Evolutionary conservation across 92 coral and sea anemone genomes (phyloP).

Genomic region (Anthopleura xanthogrammica): DNA sequence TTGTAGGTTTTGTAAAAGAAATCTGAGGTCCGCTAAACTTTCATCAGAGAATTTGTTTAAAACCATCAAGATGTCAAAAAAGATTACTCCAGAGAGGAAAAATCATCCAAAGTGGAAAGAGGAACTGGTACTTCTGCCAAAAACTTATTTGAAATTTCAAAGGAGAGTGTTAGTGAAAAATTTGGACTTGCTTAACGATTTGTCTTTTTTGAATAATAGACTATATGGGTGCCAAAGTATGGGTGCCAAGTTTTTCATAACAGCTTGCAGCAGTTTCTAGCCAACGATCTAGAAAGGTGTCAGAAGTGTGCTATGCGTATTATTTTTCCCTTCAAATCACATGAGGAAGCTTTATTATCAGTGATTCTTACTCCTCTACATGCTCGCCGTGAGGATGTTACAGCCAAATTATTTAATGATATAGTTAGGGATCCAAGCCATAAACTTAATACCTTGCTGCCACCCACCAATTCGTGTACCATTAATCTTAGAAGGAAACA

Average conservation of each 20-base stretch:
- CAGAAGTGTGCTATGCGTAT: neutral
- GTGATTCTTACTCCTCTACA: neutral
- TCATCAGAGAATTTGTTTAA: neutral
- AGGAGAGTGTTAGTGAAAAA: neutral
- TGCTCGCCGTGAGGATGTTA: conserved; percentile 10
- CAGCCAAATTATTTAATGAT: neutral
- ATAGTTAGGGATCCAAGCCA: too few relatives aligned
- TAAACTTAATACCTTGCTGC: too few relatives aligned
- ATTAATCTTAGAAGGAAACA: too few relatives aligned
- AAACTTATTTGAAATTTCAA: neutral
- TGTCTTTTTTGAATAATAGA: too few relatives aligned
- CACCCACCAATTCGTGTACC: too few relatives aligned
- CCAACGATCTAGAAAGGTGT: conserved; percentile 3
- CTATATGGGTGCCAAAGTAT: neutral
- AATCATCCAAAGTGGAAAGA: neutral
- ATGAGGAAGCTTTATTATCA: neutral
- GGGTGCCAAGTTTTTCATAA: neutral
- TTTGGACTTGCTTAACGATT: neutral
- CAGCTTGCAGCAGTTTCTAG: too few relatives aligned
- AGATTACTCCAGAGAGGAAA: neutral
- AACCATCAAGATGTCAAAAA: neutral
- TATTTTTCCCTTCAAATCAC: neutral
- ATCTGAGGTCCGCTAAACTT: conserved; percentile 4
- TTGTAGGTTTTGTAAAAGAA: conserved; percentile 11
- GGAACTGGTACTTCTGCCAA: neutral